These are phyloP conservation scores for Passer domesticus DNA, from an alignment of 2,113 vertebrate species.

Conservation along the genomic window DNA sequence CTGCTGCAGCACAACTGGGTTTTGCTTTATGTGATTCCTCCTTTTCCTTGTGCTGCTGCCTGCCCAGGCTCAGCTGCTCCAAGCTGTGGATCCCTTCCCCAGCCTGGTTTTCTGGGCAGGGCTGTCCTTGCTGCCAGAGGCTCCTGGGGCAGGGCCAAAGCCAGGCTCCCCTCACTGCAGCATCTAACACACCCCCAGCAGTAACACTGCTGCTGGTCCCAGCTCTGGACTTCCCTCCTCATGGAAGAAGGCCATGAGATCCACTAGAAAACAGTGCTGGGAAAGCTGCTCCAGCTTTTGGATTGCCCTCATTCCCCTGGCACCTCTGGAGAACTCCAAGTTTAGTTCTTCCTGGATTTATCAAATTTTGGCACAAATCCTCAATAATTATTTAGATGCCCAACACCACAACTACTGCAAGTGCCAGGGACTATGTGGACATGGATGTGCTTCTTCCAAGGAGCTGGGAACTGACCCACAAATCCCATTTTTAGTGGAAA, in stretches of 20 bases:
- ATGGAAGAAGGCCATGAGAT: fast-evolving
- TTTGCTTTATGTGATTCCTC: neutral
- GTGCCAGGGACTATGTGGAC: fast-evolving
- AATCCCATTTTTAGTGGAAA: neutral
- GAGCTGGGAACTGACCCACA: neutral
- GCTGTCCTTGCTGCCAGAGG: neutral
- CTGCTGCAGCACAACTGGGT: neutral
- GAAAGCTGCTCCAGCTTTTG: neutral
- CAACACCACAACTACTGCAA: no score
- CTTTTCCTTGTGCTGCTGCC: neutral
- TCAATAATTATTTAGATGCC: neutral
- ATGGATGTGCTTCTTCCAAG: neutral
- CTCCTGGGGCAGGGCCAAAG: neutral
- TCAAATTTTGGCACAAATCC: fast-evolving
- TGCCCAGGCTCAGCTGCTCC: neutral
- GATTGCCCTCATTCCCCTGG: fast-evolving
- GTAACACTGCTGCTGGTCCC: fast-evolving
- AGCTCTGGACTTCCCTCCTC: neutral
- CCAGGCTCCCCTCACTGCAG: neutral
- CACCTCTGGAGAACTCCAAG: fast-evolving
- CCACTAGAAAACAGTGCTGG: neutral
- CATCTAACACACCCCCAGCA: fast-evolving
- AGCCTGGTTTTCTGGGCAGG: neutral
- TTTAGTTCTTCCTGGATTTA: neutral
- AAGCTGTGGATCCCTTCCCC: fast-evolving